phyloP scores from a whole-genome alignment of 2,888 invertebrate genomes.

The Lamellibrachia satsuma region DNA sequence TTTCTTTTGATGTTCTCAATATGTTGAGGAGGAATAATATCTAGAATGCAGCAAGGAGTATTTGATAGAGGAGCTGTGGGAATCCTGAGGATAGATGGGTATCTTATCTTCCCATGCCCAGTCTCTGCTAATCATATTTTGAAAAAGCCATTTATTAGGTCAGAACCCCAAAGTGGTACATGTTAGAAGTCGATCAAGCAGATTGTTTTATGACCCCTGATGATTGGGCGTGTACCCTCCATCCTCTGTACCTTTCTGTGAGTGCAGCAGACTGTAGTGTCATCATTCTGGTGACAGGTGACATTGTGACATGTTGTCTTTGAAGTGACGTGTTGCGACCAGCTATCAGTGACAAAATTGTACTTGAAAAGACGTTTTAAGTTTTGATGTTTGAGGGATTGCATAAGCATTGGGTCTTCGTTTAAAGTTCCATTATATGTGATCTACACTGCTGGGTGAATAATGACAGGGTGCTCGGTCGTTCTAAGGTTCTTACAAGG shows the following conservation, averaged over 20 bases:
- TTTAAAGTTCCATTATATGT: background rate
- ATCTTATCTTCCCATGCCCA: too few relatives aligned
- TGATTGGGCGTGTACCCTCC: background rate
- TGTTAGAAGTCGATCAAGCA: background rate
- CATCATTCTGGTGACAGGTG: background rate
- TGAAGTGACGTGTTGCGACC: background rate
- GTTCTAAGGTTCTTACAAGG: background rate
- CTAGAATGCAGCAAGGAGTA: too few relatives aligned
- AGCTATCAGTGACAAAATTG: background rate
- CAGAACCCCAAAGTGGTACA: too few relatives aligned
- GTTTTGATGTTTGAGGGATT: slow-evolving; percentile 5
- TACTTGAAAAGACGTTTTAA: background rate
- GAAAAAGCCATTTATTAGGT: too few relatives aligned
- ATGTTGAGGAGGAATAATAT: too few relatives aligned
- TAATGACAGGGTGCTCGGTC: background rate
- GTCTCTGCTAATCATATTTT: too few relatives aligned
- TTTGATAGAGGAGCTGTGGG: too few relatives aligned
- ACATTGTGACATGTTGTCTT: background rate
- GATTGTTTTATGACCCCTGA: background rate
- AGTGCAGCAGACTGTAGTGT: background rate
- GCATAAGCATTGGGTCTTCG: background rate
- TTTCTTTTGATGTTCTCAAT: too few relatives aligned
- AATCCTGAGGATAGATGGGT: too few relatives aligned
- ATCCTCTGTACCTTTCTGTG: background rate
- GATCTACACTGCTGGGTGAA: background rate